Evolutionary conservation across 1,140 invertebrate species (phyloP).

Genomic region (Phymastichus coffea): DNA sequence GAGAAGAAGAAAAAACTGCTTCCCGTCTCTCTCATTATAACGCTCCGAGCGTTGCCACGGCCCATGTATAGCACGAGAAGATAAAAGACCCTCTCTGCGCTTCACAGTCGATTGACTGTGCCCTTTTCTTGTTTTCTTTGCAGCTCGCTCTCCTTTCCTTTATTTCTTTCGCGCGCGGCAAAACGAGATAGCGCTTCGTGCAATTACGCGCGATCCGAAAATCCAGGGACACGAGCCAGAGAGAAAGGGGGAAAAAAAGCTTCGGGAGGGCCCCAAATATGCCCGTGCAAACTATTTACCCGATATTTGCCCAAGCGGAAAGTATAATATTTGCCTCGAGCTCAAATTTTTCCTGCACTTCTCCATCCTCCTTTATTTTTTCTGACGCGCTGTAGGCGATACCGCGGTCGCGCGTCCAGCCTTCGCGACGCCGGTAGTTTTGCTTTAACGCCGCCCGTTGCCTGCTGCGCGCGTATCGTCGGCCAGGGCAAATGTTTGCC

Average conservation of each 20-base stretch:
- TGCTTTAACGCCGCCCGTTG: neutral
- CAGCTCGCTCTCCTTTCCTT: neutral
- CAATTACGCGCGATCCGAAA: neutral
- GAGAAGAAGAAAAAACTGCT: too few species aligned
- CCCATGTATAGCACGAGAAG: neutral
- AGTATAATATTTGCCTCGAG: constrained; percentile 40
- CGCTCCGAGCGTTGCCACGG: too few species aligned
- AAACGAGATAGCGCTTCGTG: neutral
- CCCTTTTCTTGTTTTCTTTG: neutral
- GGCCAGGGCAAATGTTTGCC: neutral
- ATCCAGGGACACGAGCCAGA: neutral
- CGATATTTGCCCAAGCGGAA: constrained; percentile 30
- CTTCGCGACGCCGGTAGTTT: too few species aligned
- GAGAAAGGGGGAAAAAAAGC: too few species aligned
- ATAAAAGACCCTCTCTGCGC: neutral
- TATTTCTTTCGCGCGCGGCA: neutral
- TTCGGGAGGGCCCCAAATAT: neutral
- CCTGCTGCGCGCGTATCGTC: too few species aligned
- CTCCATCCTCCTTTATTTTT: too few species aligned
- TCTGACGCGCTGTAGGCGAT: too few species aligned
- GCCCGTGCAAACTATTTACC: constrained; percentile 29
- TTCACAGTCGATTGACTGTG: constrained; percentile 4
- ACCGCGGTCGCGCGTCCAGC: too few species aligned
- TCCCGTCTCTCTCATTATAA: too few species aligned
- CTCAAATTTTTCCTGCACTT: too few species aligned